Percentiles rank a stretch among this genome's conserved stretches.
These are phyloP conservation scores for Neuroterus valhalla DNA, from an alignment of 1,140 invertebrate genomes.

Conservation along the genomic window DNA sequence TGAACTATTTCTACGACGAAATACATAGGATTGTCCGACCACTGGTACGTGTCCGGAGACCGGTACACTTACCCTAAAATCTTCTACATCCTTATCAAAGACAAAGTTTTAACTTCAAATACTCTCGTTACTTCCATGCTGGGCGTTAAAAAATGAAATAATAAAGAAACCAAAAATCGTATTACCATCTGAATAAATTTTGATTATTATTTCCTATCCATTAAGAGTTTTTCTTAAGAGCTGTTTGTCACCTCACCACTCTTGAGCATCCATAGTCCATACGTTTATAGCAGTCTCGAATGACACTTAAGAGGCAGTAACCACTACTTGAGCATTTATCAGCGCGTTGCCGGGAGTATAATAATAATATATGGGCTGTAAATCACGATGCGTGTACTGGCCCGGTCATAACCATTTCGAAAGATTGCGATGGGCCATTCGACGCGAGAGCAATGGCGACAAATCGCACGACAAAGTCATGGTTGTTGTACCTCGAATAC, in stretches of 20 bases:
- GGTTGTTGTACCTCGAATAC: conserved; percentile 45
- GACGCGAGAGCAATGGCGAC: conserved; percentile 45
- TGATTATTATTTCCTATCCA: not conserved
- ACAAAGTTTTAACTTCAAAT: too few relatives aligned
- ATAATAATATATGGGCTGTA: conserved; percentile 27
- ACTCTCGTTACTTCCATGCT: too few relatives aligned
- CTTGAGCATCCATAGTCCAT: not conserved
- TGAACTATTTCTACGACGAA: too few relatives aligned
- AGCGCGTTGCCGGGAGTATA: conserved; percentile 7
- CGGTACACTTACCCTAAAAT: too few relatives aligned
- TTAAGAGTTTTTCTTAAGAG: not conserved
- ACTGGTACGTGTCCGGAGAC: too few relatives aligned
- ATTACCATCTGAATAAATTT: not conserved
- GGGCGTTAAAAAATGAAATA: too few relatives aligned
- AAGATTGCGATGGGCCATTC: conserved; percentile 18
- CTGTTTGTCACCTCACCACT: not conserved
- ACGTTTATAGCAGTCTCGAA: conserved; percentile 5
- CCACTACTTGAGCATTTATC: conserved; percentile 23
- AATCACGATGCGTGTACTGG: conserved; percentile 28
- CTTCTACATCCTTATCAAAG: too few relatives aligned
- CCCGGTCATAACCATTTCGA: conserved; percentile 15
- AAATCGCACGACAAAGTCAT: conserved; percentile 55
- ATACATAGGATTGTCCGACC: too few relatives aligned
- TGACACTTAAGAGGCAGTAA: conserved; percentile 25
- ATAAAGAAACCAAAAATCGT: too few relatives aligned